Evolutionary conservation across 92 coral and sea anemone species (phyloP), one percentile per base, ranked within the genome.

Genomic region (Porites divaricata): DNA sequence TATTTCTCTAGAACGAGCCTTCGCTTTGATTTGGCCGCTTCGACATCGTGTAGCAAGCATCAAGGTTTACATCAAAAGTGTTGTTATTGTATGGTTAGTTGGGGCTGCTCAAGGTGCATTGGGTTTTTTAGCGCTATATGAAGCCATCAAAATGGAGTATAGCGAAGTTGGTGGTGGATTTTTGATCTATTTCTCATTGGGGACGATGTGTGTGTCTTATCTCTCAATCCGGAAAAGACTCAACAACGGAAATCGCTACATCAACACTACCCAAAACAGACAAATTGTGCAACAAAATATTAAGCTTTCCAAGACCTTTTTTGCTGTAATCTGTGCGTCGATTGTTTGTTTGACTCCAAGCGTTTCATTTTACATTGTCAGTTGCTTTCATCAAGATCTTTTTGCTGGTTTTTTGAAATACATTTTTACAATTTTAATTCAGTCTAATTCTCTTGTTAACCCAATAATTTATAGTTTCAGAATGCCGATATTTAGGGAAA

Each of bases 1-100:
- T 12, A 24, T 49, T 71, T 41, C 19, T 17, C 45, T 16, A 57
- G 45, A 54, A 8, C n/a, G 76, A 15, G 76, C 45, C 8, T 10
- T 16, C 21, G 24, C 53, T 71, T 49, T n/a, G 76, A n/a, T 41
- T 71, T 71, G 76, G 76, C 76, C 76, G 28, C n/a, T 45, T 53
- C 76, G 59, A 4, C 76, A 71, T 71, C 76, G 76, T 45, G 59
- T 49, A 49, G 17, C 76, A 71, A 17, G 76, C 23, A 45, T 53
- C 5, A 49, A 71, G 49, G 23, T 14, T 16, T 71, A 71, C 25
- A 49, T 20, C 49, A 19, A 45, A 59, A 54, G 76, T 49, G 76
- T 12, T 13, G 11, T 49, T 8, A 17, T 16, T 8, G 59, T 49
- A 6, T 71, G 76, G 76, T n/a, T 48, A 49, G 9, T 15, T 17